Evolutionary conservation across 2,113 vertebrate genomes (phyloP).

Genomic region (Planiliza haematocheilus): DNA sequence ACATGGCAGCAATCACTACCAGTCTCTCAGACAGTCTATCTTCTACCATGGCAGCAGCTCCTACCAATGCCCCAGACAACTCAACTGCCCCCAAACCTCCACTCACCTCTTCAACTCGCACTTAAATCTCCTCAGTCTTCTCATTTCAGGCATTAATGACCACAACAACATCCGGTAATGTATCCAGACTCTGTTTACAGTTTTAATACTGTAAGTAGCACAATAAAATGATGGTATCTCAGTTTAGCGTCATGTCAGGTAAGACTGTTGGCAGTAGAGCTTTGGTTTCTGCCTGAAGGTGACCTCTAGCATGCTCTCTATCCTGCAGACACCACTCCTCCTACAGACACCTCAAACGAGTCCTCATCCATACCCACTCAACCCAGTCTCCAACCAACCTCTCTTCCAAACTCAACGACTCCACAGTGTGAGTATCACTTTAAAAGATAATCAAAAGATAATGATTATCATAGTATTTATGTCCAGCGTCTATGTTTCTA

Average conservation of each 20-base stretch:
- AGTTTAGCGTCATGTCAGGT: neutral
- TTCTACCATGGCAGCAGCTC: too few species aligned
- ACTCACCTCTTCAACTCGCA: neutral
- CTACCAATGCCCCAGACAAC: neutral
- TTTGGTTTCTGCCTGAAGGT: slow-evolving; percentile 17
- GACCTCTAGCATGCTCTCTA: slow-evolving; percentile 12
- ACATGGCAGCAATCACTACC: too few species aligned
- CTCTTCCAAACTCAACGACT: neutral
- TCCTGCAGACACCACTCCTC: slow-evolving; percentile 29
- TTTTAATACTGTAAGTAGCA: too few species aligned
- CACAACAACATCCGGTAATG: too few species aligned
- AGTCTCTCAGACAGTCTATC: too few species aligned
- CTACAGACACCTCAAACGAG: too few species aligned
- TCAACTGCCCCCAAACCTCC: neutral
- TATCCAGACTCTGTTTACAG: too few species aligned
- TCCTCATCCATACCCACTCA: too few species aligned
- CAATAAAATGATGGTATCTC: too few species aligned
- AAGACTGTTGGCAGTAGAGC: neutral
- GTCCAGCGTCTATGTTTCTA: neutral
- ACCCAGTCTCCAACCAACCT: too few species aligned
- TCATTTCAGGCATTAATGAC: too few species aligned
- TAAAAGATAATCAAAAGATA: neutral
- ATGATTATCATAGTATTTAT: neutral
- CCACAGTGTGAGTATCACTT: slow-evolving; percentile 61
- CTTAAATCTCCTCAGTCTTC: neutral